Percentiles rank a stretch among this genome's conserved stretches.
These are phyloP conservation scores for Drymonia ruficornis DNA, from an alignment of 2,888 invertebrate genomes.

Conservation along the genomic window DNA sequence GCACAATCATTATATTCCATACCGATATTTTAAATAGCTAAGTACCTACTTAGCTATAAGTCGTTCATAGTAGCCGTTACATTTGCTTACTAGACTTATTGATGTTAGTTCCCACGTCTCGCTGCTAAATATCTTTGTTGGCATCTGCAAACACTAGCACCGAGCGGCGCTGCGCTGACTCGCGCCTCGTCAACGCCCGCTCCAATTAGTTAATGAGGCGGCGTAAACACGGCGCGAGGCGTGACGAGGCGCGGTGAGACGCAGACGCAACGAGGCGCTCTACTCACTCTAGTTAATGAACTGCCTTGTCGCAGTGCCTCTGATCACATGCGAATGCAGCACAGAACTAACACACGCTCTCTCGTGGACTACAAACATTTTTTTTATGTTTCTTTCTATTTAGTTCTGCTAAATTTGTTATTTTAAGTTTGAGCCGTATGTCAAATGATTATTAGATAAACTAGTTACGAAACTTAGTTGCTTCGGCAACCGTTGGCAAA, in stretches of 20 bases:
- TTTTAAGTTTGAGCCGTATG: no score
- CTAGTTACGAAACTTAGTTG: no score
- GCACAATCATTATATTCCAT: no score
- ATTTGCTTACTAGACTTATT: neutral
- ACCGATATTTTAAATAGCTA: neutral
- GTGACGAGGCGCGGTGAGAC: neutral
- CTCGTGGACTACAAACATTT: no score
- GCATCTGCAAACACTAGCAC: neutral
- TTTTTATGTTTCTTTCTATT: no score
- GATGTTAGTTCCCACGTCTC: neutral
- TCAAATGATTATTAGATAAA: no score
- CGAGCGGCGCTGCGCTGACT: neutral
- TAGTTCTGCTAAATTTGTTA: no score
- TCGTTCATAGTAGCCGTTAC: no score
- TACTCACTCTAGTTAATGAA: neutral
- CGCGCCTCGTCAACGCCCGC: neutral
- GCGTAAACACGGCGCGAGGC: neutral
- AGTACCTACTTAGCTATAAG: neutral
- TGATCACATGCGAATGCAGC: neutral
- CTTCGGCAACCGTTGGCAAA: no score
- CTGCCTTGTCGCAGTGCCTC: neutral
- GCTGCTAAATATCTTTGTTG: neutral
- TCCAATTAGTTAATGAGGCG: constrained; percentile 1
- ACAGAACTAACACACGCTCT: neutral
- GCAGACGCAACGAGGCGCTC: neutral